Conservation (phyloP, 2,797 vertebrate species). For the Morus bassanus region DNA sequence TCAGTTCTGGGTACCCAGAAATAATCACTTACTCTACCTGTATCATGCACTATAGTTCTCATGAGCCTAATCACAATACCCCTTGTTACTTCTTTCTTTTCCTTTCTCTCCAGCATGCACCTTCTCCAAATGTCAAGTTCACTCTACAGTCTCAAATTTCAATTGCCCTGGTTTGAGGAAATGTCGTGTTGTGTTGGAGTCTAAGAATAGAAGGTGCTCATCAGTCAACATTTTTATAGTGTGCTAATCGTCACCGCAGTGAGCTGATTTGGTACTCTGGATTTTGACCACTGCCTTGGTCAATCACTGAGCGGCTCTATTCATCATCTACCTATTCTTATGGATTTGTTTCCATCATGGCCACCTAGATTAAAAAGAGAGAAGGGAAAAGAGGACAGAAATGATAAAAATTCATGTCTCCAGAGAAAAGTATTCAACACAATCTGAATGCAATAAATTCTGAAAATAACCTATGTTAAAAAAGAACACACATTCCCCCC, state of each 20-base stretch:
- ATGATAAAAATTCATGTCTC: not conserved
- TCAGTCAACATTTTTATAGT: constrained; percentile 67
- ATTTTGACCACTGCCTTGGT: constrained; percentile 71
- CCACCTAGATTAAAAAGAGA: constrained; percentile 48
- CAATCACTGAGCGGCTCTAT: constrained; percentile 70
- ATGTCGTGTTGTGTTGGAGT: constrained; percentile 47
- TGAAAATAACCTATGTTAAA: not conserved
- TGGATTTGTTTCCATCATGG: constrained; percentile 48
- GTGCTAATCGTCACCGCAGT: constrained; percentile 59
- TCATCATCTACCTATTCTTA: constrained; percentile 75
- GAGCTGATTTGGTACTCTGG: constrained; percentile 66
- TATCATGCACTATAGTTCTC: constrained; percentile 10
- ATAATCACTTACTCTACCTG: not conserved
- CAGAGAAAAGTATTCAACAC: constrained; percentile 1
- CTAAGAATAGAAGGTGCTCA: constrained; percentile 63
- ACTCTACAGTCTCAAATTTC: constrained; percentile 36
- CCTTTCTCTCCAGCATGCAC: not conserved
- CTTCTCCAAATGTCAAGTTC: constrained; percentile 27
- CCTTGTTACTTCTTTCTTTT: constrained; percentile 59
- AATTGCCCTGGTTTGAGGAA: constrained; percentile 26
- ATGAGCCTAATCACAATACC: constrained; percentile 40
- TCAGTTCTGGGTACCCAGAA: not conserved
- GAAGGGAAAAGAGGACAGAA: constrained; percentile 3
- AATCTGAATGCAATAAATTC: constrained; percentile 18
- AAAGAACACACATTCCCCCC: not conserved